Evolutionary conservation across 2,888 invertebrate species (phyloP), one percentile per base, ranked within the genome.

Genomic region (Anticlea derivata): DNA sequence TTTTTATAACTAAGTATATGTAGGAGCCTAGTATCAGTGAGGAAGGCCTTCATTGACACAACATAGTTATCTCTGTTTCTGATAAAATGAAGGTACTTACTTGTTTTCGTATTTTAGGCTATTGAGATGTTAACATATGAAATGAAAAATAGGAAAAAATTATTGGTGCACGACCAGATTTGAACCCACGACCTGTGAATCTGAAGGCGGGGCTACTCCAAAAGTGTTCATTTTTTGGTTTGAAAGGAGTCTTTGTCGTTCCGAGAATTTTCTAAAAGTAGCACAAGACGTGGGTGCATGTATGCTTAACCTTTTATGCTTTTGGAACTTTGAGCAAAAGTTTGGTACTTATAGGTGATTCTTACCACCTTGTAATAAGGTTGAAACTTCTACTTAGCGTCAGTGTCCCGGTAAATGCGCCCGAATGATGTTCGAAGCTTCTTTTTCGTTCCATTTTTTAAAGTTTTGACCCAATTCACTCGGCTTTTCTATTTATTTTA

Each of bases 391-490:
- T 38, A 39, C n/a, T 8, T 34, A 37, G 17, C 7, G 13, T 31
- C 26, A 8, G 11, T 38, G 20, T 47, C 34, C 37, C 33, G 12
- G 33, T 29, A 17, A 43, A 48, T 45, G 39, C 37, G 20, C 20
- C 33, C 20, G 23, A 27, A 48, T 11, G 7, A 30, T 10, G 24
- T 54, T 30, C 7, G 35, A 46, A 40, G 45, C n/a, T 23, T 33
- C 26, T 13, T 31, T 44, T 45, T 41, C 29, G 34, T 34, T 40
- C 7, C 30, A 30, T 17, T 35, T 41, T 52, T 43, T 35, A 29
- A 43, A 48, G 34, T 48, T 31, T 44, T 50, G 37, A 47, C 31
- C 46, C 27, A 40, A 47, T 52, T 52, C 11, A 17, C 30, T 34
- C 35, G 26, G 46, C 30, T 49, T 30, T 33, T 8, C 33, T 26